Evolutionary conservation across 30 jellyfish, hydroid and myxozoan species (phyloP), one percentile per base, ranked within the genome.

Genomic region (Catostylus mosaicus): DNA sequence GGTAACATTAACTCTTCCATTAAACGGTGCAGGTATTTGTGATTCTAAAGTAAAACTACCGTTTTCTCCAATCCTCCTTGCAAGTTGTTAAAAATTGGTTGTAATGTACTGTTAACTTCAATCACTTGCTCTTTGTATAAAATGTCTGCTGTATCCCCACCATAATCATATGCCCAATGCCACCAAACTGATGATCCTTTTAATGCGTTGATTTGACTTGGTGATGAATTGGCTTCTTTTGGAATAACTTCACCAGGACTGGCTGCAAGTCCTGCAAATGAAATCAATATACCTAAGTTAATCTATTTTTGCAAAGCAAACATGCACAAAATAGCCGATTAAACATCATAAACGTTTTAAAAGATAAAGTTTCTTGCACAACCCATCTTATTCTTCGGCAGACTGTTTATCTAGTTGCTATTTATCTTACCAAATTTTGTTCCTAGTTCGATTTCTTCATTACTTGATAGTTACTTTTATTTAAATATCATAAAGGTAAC

Each of bases 151-250:
- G n/a, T 64, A 79, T 70, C 75, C 3, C 65, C 82, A 32, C 26
- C 37, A 35, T 60, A 79, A 22, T 60, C 48, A 47, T 79, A 79
- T 24, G 23, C 50, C 90, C 90, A 79, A 45, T 64, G 82, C 62
- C 63, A 52, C 75, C 63, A 65, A 11, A 79, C 90, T 32, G 90
- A 34, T 63, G 90, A 79, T 7, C 48, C 51, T 24, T 48, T 63
- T 12, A 20, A 8, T 0, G 73, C 90, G 0, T 73, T 62, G 19
- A 79, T 48, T 16, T 23, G 59, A 33, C 82, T 47, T 43, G 83
- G 90, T 62, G 90, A 79, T 23, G 90, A 79, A 23, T 23, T 18
- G 0, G 77, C 82, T 61, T 43, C 75, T 16, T 1, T 18, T 22
- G 71, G 10, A 1, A 11, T 23, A 18, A 59, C 38, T 59, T 7